Base-by-base conservation (phyloP, 1,140 invertebrate species). In the Lepidurus couesii region DNA sequence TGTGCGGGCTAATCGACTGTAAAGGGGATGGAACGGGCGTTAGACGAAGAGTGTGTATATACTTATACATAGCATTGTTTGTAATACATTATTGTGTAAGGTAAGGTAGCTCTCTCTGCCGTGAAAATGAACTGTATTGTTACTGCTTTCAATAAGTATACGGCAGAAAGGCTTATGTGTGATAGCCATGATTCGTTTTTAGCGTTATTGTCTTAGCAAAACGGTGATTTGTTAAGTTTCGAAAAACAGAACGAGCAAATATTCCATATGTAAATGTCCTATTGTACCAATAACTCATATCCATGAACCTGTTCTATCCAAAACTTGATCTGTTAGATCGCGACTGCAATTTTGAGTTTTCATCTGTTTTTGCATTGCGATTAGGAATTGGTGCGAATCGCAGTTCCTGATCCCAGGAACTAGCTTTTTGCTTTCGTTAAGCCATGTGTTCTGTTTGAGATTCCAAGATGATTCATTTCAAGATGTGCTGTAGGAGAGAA, bases 401-500 rank as follows among this genome's bases (percentile, higher is more conserved):
- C 34, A 65, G 53, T 21, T 65, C 53, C 13, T 7, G 53, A 65
- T 21, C 21, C 53, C 53, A 65, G 53, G 21, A 65, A 65, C 53
- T 65, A 65, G 53, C 53, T 21, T 65, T 21, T 9, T 34, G 34
- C 34, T 34, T 34, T 4, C 34, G 34, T 34, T 0, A 34, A 34
- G 2, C 2, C 34, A 34, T 4, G 34, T 34, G 34, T 34, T 34
- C 34, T 34, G 34, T 34, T 3, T 34, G 34, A 34, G 34, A 34
- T 34, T 34, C 34, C 2, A 34, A 34, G 53, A 65, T 21, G 16
- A 16, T 65, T 5, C 21, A 65, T 16, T 65, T n/a, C 8, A 65
- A 65, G 53, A 34, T 65, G 53, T 65, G 53, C 53, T 65, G 53
- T 65, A 65, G 53, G 53, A 65, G 53, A 65, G 53, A 65, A 65